phyloP scores from a whole-genome alignment of 2,888 invertebrate species.

The Phengaris arion region DNA sequence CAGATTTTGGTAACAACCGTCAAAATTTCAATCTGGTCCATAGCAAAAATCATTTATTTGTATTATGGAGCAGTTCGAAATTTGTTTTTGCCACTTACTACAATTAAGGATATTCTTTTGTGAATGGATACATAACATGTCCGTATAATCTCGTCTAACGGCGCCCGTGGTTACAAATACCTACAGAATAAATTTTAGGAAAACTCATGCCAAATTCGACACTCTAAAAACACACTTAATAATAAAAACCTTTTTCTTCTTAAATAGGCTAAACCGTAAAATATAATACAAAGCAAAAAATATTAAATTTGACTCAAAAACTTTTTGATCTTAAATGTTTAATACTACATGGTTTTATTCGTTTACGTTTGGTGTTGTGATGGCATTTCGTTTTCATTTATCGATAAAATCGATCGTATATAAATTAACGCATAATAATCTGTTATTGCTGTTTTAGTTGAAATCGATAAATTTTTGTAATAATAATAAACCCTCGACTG shows the following conservation, averaged over 20 bases:
- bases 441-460: too few relatives aligned
- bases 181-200: background rate
- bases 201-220: background rate
- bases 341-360: conserved; percentile 26
- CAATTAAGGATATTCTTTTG: too few relatives aligned
- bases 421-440: background rate
- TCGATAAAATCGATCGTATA: background rate
- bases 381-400: background rate
- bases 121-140: too few relatives aligned
- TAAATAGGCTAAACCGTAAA: conserved; percentile 11
- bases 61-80: too few relatives aligned
- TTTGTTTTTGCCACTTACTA: too few relatives aligned
- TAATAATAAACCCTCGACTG: too few relatives aligned
- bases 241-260: conserved; percentile 34
- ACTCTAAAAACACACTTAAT: conserved; percentile 38
- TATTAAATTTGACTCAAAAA: conserved; percentile 35
- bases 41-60: too few relatives aligned
- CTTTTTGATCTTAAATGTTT: conserved; percentile 27
- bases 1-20: too few relatives aligned
- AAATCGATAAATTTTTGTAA: too few relatives aligned
- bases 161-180: too few relatives aligned
- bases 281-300: conserved; percentile 22
- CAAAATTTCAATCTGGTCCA: too few relatives aligned
- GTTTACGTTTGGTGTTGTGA: conserved; percentile 19
- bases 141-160: too few relatives aligned